Conservation (phyloP, 2,888 invertebrate species). For the Campaea margaritaria region DNA sequence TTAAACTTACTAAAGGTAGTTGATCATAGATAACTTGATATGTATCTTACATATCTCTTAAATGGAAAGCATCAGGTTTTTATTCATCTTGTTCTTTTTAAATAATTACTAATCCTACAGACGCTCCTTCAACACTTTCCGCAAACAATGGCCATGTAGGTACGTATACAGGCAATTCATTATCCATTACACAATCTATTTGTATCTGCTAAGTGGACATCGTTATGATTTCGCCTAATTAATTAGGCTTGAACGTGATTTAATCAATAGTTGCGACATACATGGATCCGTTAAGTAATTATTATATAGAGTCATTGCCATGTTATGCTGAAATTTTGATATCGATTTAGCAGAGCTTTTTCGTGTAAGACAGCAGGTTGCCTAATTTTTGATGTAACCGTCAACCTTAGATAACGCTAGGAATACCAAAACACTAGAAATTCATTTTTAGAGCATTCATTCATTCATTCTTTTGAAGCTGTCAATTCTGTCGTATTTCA, state of each 20-base stretch:
- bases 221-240: constrained; percentile 38
- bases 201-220: constrained; percentile 39
- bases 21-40: too few relatives aligned
- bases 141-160: not conserved
- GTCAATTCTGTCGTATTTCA: too few relatives aligned
- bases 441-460: too few relatives aligned
- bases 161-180: constrained; percentile 25
- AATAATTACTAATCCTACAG: not conserved
- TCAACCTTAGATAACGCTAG: too few relatives aligned
- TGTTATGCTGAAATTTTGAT: not conserved
- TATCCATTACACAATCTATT: constrained; percentile 27
- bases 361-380: too few relatives aligned
- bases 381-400: too few relatives aligned
- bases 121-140: not conserved
- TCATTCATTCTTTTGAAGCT: too few relatives aligned
- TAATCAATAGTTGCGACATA: not conserved
- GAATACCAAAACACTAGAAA: too few relatives aligned
- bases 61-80: too few relatives aligned
- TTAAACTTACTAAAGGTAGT: too few relatives aligned
- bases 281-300: not conserved
- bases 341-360: too few relatives aligned
- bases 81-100: not conserved
- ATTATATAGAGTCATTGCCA: not conserved
- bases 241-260: constrained; percentile 32
- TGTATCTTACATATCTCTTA: too few relatives aligned